A percentile compares a stretch with the other conserved stretches of the same genome.
Conservation (phyloP, 2,888 invertebrate species). For the Anthrax anthrax region DNA sequence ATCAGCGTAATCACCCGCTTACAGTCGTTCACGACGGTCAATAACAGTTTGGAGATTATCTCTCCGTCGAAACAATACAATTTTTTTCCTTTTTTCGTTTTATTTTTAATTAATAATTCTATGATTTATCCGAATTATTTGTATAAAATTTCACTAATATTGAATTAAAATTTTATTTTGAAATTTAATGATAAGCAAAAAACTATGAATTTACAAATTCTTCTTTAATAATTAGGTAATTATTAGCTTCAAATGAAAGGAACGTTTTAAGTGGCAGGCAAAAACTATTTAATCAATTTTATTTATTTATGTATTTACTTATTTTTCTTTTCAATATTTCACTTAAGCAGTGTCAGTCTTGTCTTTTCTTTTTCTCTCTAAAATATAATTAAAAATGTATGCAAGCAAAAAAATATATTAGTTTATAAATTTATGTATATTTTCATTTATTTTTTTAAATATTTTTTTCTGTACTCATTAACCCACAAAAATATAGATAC, state of each 20-base stretch:
- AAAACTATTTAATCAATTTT: not conserved
- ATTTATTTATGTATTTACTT: not conserved
- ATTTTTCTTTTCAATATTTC: not conserved
- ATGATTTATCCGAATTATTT: too few species aligned
- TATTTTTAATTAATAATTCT: not conserved
- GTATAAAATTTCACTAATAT: too few species aligned
- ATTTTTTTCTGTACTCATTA: too few species aligned
- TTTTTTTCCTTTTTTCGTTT: not conserved
- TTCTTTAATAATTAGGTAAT: not conserved
- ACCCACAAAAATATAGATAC: too few species aligned
- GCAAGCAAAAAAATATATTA: not conserved
- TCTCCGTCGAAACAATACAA: not conserved
- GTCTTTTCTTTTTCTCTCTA: conserved; percentile 1
- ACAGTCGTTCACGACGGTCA: conserved; percentile 20
- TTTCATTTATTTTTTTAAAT: too few species aligned
- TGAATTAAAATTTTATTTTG: too few species aligned
- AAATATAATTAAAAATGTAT: not conserved
- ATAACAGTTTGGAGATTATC: not conserved
- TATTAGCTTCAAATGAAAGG: conserved; percentile 4
- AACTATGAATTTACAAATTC: too few species aligned
- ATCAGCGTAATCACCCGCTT: conserved; percentile 35
- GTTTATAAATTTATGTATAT: too few species aligned
- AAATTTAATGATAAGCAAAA: too few species aligned
- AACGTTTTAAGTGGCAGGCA: conserved; percentile 5
- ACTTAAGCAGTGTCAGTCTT: not conserved